Evolutionary conservation across 2,888 invertebrate species (phyloP).

Genomic region (Spodoptera littoralis): DNA sequence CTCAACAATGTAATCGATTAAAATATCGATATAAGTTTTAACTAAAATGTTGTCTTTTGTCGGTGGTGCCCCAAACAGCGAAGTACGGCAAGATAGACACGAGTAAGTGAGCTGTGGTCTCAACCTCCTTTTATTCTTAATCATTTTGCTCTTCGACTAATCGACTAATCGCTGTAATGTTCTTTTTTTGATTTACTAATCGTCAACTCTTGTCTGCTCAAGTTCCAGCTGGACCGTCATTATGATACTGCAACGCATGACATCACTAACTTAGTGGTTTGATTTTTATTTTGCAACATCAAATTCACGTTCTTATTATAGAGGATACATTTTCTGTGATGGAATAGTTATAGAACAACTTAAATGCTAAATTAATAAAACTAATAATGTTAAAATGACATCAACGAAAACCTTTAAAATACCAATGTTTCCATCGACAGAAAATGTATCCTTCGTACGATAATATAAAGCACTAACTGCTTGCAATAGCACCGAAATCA

Average conservation of each 20-base stretch:
- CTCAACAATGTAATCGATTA: constrained; percentile 40
- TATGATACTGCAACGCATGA: constrained; percentile 76
- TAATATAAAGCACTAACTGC: constrained; percentile 81
- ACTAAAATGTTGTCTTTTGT: constrained; percentile 87
- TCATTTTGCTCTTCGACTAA: constrained; percentile 84
- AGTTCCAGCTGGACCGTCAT: constrained; percentile 77
- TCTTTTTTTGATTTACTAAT: constrained; percentile 81
- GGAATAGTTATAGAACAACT: neutral
- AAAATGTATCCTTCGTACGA: constrained; percentile 73
- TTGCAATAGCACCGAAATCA: constrained; percentile 79
- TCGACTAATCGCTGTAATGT: constrained; percentile 84
- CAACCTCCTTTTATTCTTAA: constrained; percentile 83
- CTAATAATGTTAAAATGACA: no score
- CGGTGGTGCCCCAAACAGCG: constrained; percentile 89
- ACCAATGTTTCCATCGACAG: constrained; percentile 9
- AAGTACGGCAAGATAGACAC: constrained; percentile 85
- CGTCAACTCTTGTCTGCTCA: constrained; percentile 69
- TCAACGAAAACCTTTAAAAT: no score
- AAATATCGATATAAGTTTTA: constrained; percentile 69
- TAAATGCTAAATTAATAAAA: no score
- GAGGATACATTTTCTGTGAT: constrained; percentile 66
- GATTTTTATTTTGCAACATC: constrained; percentile 70
- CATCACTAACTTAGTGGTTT: constrained; percentile 74
- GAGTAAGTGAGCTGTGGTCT: constrained; percentile 89
- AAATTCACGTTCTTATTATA: constrained; percentile 49